Base-by-base conservation (phyloP, 2,888 invertebrate species). In the Philonicus albiceps region DNA sequence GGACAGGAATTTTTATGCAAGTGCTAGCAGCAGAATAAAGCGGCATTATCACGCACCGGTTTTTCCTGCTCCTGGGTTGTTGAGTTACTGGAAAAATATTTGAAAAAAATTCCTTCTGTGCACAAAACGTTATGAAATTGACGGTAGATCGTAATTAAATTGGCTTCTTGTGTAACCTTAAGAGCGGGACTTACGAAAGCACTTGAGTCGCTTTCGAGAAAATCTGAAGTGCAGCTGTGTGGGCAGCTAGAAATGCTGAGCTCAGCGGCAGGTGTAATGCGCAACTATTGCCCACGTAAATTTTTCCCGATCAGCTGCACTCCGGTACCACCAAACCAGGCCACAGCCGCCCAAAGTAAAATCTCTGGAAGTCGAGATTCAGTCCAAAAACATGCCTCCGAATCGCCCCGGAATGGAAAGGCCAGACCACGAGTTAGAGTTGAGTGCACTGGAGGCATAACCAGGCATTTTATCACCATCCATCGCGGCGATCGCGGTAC, bases 161-260 rank as follows among this genome's bases (percentile, higher is more conserved):
- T 80, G 80, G 13, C 22, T 80, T 80, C 80, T 80, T 53, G 80
- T 53, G 80, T 80, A 78, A 78, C 43, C 43, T 78, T n/a, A 43
- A 78, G 78, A 37, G 43, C 27, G 37, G 19, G 37, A 22, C 27
- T 73, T 78, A 27, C 43, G 80, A 80, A 80, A 80, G 43, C 80
- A 80, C 49, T 80, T 19, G 80, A 80, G 22, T 22, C 16, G 53
- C 13, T 49, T 53, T 49, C 31, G 8, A 80, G 34, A 76, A 37
- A 37, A 53, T 27, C 43, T 74, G n/a, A 74, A 74, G 31, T 37
- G 37, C 34, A 27, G 74, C 37, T 31, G 74, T 74, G 74, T 74
- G 74, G 37, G 74, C 2, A 0, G 74, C 4, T 74, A n/a, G 31
- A 74, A 74, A n/a, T 34, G 19, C n/a, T n/a, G 49, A 49, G 49